Evolutionary conservation across 1,140 invertebrate species (phyloP), one percentile per base, ranked within the genome.

Genomic region (Magallana angulata): DNA sequence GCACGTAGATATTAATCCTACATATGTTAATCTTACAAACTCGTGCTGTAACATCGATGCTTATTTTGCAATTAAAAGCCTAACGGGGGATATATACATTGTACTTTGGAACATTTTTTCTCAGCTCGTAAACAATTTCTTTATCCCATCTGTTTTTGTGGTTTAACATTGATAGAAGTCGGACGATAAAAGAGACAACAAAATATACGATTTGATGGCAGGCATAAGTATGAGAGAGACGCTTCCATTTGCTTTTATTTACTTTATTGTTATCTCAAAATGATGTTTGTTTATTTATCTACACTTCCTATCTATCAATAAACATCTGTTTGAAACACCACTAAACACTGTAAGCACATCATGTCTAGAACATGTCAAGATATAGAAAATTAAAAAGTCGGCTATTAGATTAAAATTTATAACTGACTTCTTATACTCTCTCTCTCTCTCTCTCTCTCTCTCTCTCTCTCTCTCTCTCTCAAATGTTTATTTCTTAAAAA

Each of bases 21-120:
- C 24, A 76, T 76, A 76, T 76, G n/a, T 30, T 71, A 71, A 71
- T 71, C 60, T 14, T 0, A 18, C 60, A 14, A 14, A 64, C 14
- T 64, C 60, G 60, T 64, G 60, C 18, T 18, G 18, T 71, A 24
- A 71, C 18, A 30, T 24, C 36, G 24, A 76, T 76, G 24, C 68
- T 76, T 76, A 76, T 76, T 30, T 36, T 30, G 68, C 36, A 36
- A 76, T 76, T 76, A 76, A 76, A 68, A 30, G 36, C 11, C 18
- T 64, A n/a, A 64, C 18, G 60, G 7, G 18, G 60, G 1, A 16
- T 7, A 64, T 24, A 64, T 64, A 1, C 36, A 48, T 48, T 48
- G 36, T 48, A 48, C 36, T 5, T 30, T 9, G 36, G 68, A 76
- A 36, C 68, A 76, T 5, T 18, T 30, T 36, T 30, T 30, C 68